Conservation (phyloP, 2,797 vertebrate genomes). For the Myripristis murdjan region DNA sequence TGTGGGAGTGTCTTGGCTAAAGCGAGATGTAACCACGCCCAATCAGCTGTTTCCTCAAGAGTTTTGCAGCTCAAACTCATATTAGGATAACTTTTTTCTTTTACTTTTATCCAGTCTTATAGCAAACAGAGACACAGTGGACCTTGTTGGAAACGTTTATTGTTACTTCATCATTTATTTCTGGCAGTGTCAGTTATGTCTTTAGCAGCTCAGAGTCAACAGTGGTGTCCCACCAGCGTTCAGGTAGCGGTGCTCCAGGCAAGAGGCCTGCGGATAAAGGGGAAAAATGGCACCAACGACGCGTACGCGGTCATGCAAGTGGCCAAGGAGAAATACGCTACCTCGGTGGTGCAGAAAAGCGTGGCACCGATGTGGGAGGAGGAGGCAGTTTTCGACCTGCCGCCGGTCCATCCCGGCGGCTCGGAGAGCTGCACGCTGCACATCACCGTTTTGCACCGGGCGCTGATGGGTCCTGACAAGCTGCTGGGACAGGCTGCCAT, state of each 20-base stretch:
- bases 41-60: conserved; percentile 76
- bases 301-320: conserved; percentile 94
- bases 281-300: conserved; percentile 92
- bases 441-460: conserved; percentile 92
- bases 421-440: conserved; percentile 81
- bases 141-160: neutral
- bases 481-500: conserved; percentile 92
- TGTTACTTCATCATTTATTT: neutral
- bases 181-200: conserved; percentile 76
- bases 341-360: conserved; percentile 92
- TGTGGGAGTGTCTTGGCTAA: conserved; percentile 55
- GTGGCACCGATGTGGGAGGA: conserved; percentile 91
- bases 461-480: conserved; percentile 93
- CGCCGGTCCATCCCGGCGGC: conserved; percentile 72
- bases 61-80: neutral
- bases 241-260: conserved; percentile 94
- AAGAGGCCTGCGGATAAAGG: conserved; percentile 89
- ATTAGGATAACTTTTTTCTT: conserved; percentile 41
- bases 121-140: neutral
- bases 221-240: conserved; percentile 91
- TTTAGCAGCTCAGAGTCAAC: conserved; percentile 80
- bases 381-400: conserved; percentile 94
- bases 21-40: conserved; percentile 63
- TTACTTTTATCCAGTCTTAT: neutral
- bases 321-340: conserved; percentile 93